A percentile compares a stretch with the other conserved stretches of the same genome.
Evolutionary conservation across 2,888 invertebrate genomes (phyloP).

Genomic region (Pollenia labialis): DNA sequence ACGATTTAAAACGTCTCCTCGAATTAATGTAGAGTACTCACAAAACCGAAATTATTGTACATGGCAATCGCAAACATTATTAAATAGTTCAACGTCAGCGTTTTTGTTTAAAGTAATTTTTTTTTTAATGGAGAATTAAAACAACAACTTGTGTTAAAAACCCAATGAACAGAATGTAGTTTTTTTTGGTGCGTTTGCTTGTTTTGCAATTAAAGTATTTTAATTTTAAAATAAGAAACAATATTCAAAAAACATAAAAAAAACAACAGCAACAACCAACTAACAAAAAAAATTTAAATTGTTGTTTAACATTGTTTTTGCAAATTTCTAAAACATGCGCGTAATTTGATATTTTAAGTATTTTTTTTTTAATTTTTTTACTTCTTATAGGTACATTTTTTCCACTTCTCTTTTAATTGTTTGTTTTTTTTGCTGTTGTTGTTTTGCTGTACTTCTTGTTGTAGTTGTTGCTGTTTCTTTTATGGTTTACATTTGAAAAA

Average conservation of each 20-base stretch:
- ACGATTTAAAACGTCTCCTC: not conserved
- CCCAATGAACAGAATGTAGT: conserved; percentile 56
- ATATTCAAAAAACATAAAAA: conserved; percentile 3
- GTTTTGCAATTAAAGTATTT: conserved; percentile 66
- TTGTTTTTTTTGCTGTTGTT: not conserved
- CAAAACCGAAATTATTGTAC: conserved; percentile 15
- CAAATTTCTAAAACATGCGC: conserved; percentile 72
- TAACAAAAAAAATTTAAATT: conserved; percentile 28
- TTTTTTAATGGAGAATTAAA: conserved; percentile 33
- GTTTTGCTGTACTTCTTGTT: not conserved
- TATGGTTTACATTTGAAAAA: conserved; percentile 56
- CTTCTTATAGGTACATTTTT: not conserved
- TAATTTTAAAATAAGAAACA: conserved; percentile 28
- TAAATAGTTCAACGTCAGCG: conserved; percentile 60
- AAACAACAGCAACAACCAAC: not conserved
- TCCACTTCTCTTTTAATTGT: conserved; percentile 25
- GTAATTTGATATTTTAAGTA: conserved; percentile 72
- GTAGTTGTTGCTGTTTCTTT: conserved; percentile 27
- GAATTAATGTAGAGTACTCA: not conserved
- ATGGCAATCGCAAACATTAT: conserved; percentile 48
- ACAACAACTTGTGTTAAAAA: conserved; percentile 46
- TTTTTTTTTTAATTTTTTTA: conserved; percentile 24
- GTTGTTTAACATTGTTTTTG: conserved; percentile 73
- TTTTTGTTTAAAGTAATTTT: conserved; percentile 33
- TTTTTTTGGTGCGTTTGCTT: conserved; percentile 64